These are phyloP conservation scores for Formica selysi DNA, from an alignment of 1,140 invertebrate species.

Conservation along the genomic window DNA sequence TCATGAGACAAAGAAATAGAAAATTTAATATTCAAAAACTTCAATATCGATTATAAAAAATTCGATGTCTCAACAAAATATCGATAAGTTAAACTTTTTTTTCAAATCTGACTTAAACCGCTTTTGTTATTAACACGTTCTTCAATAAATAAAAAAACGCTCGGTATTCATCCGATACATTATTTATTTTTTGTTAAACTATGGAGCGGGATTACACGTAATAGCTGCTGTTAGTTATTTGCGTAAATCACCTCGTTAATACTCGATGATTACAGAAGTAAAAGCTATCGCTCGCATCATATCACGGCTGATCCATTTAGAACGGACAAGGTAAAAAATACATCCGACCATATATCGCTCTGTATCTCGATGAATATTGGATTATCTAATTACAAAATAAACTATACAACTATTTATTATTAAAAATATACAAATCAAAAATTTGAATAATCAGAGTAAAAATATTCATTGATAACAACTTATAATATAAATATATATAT, in stretches of 20 bases:
- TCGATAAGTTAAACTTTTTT: neutral
- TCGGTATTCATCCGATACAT: neutral
- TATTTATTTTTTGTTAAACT: conserved; percentile 11
- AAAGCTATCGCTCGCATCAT: conserved; percentile 50
- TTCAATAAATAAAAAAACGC: neutral
- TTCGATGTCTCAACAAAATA: neutral
- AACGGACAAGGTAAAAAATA: conserved; percentile 22
- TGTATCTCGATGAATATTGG: conserved; percentile 16
- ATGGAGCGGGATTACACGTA: neutral
- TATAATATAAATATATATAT: neutral
- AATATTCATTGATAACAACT: neutral
- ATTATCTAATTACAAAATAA: neutral
- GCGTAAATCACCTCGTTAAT: conserved; percentile 23
- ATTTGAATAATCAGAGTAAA: neutral
- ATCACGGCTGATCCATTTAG: conserved; percentile 53
- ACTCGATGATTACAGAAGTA: conserved; percentile 38
- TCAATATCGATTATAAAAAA: neutral
- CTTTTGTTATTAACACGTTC: neutral
- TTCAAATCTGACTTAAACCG: neutral
- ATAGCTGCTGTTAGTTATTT: conserved; percentile 22
- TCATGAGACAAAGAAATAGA: conserved; percentile 30
- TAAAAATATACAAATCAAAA: neutral
- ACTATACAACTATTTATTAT: neutral
- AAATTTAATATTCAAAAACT: neutral
- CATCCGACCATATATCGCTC: neutral